Percentiles rank a stretch among this genome's conserved stretches.
phyloP scores from a whole-genome alignment of 2,797 vertebrate species.

The Taeniopygia guttata region DNA sequence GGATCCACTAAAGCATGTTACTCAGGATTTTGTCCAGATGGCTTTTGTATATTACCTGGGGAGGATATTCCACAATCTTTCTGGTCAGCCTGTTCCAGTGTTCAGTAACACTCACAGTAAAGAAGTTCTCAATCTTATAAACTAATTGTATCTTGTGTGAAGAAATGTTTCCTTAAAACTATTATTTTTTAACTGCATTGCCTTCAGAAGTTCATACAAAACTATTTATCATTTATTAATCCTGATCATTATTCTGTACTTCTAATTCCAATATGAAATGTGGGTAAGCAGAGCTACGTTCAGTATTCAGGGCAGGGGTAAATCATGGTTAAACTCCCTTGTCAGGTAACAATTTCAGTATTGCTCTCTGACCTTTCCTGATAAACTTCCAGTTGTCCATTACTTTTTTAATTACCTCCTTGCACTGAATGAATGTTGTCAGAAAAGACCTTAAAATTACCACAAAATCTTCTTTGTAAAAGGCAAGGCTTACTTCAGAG shows the following conservation, averaged over 20 bases:
- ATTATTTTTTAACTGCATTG: neutral
- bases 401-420: neutral
- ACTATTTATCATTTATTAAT: neutral
- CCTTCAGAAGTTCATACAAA: neutral
- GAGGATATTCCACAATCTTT: neutral
- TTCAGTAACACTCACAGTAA: neutral
- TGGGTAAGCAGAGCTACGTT: neutral
- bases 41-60: neutral
- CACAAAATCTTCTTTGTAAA: neutral
- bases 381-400: neutral
- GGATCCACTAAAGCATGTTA: neutral
- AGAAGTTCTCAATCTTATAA: neutral
- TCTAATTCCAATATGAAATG: neutral
- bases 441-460: neutral
- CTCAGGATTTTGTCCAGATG: neutral
- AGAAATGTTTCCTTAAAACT: neutral
- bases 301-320: neutral
- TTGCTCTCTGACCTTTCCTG: neutral
- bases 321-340: neutral
- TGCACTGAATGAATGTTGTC: neutral
- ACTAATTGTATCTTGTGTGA: neutral
- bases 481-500: neutral
- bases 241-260: neutral
- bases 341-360: neutral
- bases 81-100: neutral